phyloP scores from a whole-genome alignment of 2,113 vertebrate genomes.

The Heteronetta atricapilla region DNA sequence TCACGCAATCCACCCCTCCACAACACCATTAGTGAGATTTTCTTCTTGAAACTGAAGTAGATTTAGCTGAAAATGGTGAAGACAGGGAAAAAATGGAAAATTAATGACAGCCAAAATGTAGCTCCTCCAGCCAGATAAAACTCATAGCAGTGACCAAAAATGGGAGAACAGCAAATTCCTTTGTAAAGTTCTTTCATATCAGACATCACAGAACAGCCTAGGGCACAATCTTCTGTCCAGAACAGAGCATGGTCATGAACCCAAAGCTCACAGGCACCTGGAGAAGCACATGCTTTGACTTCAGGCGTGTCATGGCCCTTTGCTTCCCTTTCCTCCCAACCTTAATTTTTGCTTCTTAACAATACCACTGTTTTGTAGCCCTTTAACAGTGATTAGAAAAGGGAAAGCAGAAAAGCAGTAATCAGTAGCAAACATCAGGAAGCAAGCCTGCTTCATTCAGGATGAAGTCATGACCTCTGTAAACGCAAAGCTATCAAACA shows the following conservation, averaged over 20 bases:
- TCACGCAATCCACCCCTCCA: neutral
- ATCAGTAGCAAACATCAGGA: conserved; percentile 33
- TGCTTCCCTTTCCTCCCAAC: neutral
- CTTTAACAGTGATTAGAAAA: neutral
- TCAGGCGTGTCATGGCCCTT: neutral
- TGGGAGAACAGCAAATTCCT: neutral
- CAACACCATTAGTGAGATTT: neutral
- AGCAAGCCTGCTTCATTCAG: conserved; percentile 21
- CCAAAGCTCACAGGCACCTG: neutral
- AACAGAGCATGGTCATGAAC: neutral
- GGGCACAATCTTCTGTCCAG: neutral
- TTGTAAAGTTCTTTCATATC: neutral
- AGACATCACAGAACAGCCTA: neutral
- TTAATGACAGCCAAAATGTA: neutral
- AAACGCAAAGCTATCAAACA: conserved; percentile 36
- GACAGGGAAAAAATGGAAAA: neutral
- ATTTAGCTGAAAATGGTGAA: neutral
- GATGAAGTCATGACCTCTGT: conserved; percentile 9
- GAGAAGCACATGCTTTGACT: neutral
- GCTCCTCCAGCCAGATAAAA: neutral
- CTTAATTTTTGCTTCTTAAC: neutral
- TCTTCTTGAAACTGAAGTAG: neutral
- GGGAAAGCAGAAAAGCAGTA: neutral
- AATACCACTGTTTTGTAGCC: neutral
- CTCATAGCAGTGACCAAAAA: neutral